Base-by-base conservation (phyloP, 2,113 vertebrate genomes). In the Dipodomys spectabilis region DNA sequence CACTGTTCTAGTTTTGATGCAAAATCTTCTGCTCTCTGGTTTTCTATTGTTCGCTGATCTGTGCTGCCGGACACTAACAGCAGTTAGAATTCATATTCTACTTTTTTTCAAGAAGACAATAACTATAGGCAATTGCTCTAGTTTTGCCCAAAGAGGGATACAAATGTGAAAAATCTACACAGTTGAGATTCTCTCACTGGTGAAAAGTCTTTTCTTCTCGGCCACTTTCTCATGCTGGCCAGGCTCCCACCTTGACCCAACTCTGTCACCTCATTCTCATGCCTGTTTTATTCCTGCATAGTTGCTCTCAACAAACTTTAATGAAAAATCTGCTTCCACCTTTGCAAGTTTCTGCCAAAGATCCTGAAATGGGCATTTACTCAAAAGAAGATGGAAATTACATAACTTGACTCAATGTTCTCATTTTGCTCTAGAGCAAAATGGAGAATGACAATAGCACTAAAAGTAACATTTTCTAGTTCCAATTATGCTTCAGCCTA, bases 351-450 rank as follows among this genome's bases (percentile, higher is more conserved):
- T 69, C 0, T 10, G 16, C 92, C 45, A 19, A 7, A 35, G 86
- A 75, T 39, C 28, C 64, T 39, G 27, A 90, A 57, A 32, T 82
- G 16, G 28, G 68, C 7, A 86, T 78, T 82, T 32, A 65, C 84
- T 89, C 45, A 28, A 86, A n/a, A 78, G 20, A 73, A 5, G 27
- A 22, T 2, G 10, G 13, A 13, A 65, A 27, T 6, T 22, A 62
- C 71, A 82, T 67, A 4, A 2, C 69, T 91, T 78, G 69, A 95
- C 35, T 79, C 73, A 73, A 82, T 32, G 85, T 10, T 69, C 82
- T 82, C 57, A 57, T 92, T 93, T 86, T 86, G 44, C 73, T 93
- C 89, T 82, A 15, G 92, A 74, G 27, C 23, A 87, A 88, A 67
- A 18, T 62, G 69, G 74, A 85, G 75, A 90, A 88, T 35, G 73